phyloP scores from a whole-genome alignment of 1,140 invertebrate genomes.

The Patella vulgata region DNA sequence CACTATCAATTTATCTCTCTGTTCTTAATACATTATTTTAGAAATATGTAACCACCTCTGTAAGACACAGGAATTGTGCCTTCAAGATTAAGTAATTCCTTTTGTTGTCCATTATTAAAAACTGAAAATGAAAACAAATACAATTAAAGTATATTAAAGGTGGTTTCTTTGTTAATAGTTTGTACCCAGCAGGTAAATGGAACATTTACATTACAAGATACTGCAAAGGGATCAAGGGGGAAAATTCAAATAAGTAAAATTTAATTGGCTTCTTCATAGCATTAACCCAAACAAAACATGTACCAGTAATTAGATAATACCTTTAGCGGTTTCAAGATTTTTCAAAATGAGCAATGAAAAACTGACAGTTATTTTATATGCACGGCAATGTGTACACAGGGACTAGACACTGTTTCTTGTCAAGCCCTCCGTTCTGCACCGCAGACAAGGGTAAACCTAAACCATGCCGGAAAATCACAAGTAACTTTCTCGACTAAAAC shows the following conservation, averaged over 20 bases:
- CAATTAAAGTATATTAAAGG: not conserved
- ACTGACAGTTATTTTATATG: too few relatives aligned
- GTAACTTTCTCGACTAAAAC: too few relatives aligned
- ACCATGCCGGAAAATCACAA: too few relatives aligned
- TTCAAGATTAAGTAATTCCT: conserved; percentile 84
- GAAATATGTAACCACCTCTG: conserved; percentile 73
- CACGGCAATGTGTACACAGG: too few relatives aligned
- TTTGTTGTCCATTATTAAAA: conserved; percentile 88
- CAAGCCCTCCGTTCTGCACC: too few relatives aligned
- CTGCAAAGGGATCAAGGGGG: not conserved
- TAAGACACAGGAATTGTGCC: conserved; percentile 94
- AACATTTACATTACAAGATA: conserved; percentile 1
- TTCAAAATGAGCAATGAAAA: too few relatives aligned
- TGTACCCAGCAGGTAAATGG: not conserved
- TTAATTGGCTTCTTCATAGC: not conserved
- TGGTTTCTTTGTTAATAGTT: not conserved
- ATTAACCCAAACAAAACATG: too few relatives aligned
- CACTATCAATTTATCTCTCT: too few relatives aligned
- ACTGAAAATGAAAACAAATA: conserved; percentile 71
- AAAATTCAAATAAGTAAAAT: not conserved
- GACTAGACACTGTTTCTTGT: too few relatives aligned
- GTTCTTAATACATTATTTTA: not conserved
- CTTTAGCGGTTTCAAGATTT: too few relatives aligned
- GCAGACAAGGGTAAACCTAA: too few relatives aligned
- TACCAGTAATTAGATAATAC: too few relatives aligned